phyloP scores from a whole-genome alignment of 2,888 invertebrate species.

The Xestia rhomboidea region DNA sequence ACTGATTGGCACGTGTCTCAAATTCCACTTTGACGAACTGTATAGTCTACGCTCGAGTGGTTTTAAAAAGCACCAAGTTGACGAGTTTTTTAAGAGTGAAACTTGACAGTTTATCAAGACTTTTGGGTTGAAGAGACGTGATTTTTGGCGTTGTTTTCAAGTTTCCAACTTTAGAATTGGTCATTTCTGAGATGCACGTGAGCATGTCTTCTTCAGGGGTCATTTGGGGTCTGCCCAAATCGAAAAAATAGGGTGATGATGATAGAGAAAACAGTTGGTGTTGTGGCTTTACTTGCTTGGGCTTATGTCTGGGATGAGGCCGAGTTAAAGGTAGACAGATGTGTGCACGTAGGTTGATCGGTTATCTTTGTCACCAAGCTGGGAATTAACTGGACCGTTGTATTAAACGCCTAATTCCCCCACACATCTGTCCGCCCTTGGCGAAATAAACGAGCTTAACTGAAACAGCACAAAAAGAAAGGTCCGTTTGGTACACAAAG shows the following conservation, averaged over 20 bases:
- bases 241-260: neutral
- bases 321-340: neutral
- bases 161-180: neutral
- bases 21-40: slow-evolving; percentile 13
- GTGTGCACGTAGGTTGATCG: slow-evolving; percentile 7
- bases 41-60: neutral
- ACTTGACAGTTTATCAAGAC: slow-evolving; percentile 6
- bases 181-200: neutral
- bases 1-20: slow-evolving; percentile 51
- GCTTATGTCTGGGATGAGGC: neutral
- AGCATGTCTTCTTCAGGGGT: neutral
- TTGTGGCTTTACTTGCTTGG: neutral
- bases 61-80: slow-evolving; percentile 19
- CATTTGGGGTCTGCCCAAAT: neutral
- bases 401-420: slow-evolving; percentile 53
- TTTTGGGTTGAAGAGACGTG: slow-evolving; percentile 9
- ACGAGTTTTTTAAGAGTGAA: neutral
- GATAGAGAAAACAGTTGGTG: neutral
- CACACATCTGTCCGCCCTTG: slow-evolving; percentile 61
- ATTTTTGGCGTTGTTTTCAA: neutral
- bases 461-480: slow-evolving; percentile 71
- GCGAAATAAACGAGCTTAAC: slow-evolving; percentile 69
- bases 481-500: slow-evolving; percentile 64
- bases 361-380: slow-evolving; percentile 13
- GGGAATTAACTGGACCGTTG: slow-evolving; percentile 20